phyloP scores from a whole-genome alignment of 2,888 invertebrate genomes.

The Agrotis clavis region DNA sequence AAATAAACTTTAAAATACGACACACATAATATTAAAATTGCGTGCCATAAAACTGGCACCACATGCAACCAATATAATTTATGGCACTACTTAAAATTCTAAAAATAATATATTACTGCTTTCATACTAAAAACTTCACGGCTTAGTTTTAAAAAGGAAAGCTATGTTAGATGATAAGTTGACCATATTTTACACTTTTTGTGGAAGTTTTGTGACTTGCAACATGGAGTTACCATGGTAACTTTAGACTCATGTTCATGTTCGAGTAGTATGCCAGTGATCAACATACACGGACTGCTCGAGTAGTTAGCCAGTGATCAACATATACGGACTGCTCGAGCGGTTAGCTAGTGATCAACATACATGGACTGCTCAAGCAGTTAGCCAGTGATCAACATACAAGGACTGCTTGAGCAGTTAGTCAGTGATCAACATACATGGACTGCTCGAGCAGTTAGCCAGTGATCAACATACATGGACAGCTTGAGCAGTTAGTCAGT shows the following conservation, averaged over 20 bases:
- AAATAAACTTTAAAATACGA: conserved; percentile 27
- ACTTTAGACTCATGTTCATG: conserved; percentile 25
- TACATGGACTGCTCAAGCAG: too few relatives aligned
- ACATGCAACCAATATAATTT: conserved; percentile 40
- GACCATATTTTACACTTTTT: conserved; percentile 49
- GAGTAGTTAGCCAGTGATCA: too few relatives aligned
- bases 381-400: too few relatives aligned
- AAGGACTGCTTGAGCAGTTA: too few relatives aligned
- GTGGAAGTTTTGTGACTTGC: conserved; percentile 41
- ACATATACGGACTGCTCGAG: too few relatives aligned
- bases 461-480: too few relatives aligned
- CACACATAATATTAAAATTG: conserved; percentile 3
- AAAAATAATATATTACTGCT: conserved; percentile 17
- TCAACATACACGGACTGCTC: too few relatives aligned
- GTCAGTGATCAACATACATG: too few relatives aligned
- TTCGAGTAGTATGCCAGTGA: too few relatives aligned
- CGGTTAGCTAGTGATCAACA: too few relatives aligned
- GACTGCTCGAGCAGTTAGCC: too few relatives aligned
- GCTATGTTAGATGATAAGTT: conserved; percentile 10
- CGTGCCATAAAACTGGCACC: conserved; percentile 6
- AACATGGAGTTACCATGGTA: conserved; percentile 34
- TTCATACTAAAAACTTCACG: conserved; percentile 26
- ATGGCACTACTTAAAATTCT: conserved; percentile 30
- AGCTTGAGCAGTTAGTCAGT: too few relatives aligned
- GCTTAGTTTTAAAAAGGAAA: conserved; percentile 44